phyloP scores from a whole-genome alignment of 2,113 vertebrate species.

The Pituophis catenifer region DNA sequence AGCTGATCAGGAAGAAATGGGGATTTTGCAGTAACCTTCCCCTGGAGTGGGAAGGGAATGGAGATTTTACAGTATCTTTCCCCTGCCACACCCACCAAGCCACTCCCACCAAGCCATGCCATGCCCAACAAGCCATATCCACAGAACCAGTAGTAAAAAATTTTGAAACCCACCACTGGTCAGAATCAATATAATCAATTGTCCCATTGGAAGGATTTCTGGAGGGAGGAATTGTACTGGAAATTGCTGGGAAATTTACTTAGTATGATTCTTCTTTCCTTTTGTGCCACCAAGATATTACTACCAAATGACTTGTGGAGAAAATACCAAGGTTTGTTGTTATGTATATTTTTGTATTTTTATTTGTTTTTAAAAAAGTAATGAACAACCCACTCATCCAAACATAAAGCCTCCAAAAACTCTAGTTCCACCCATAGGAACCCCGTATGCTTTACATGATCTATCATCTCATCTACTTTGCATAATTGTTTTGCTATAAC shows the following conservation, averaged over 20 bases:
- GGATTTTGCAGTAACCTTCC: no score
- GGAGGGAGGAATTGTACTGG: not conserved
- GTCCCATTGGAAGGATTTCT: not conserved
- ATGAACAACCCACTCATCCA: not conserved
- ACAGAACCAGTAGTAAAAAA: no score
- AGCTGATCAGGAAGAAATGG: no score
- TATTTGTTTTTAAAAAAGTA: not conserved
- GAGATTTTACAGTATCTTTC: no score
- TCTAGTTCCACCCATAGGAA: not conserved
- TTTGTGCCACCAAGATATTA: not conserved
- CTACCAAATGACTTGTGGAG: not conserved
- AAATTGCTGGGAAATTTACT: not conserved
- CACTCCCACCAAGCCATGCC: no score
- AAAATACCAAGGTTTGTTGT: not conserved
- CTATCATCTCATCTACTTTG: not conserved
- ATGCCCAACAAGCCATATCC: no score
- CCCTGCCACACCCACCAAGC: no score
- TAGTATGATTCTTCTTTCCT: not conserved
- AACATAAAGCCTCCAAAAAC: not conserved
- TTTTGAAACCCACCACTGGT: no score
- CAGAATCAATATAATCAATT: not conserved
- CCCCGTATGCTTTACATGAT: not conserved
- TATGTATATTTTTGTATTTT: not conserved
- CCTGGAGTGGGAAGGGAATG: no score
- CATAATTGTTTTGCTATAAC: not conserved